These are phyloP conservation scores for Tubiluchus corallicola DNA, from an alignment of 2,888 invertebrate species.

Conservation along the genomic window DNA sequence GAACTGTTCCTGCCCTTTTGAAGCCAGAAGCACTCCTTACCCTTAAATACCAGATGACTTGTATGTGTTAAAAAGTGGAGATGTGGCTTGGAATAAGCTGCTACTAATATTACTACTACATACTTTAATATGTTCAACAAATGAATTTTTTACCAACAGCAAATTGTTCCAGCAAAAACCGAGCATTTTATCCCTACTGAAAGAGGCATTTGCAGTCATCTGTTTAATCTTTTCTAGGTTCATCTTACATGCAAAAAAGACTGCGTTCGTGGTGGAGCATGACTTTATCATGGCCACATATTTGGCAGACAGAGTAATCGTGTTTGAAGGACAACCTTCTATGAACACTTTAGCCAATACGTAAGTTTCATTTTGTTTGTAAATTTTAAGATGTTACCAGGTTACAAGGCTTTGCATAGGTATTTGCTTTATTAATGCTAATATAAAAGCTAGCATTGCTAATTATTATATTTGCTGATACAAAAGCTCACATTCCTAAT, in stretches of 20 bases:
- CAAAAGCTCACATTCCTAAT: background rate
- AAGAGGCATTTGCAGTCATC: no score
- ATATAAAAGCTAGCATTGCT: background rate
- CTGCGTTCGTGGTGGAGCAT: conserved; percentile 98
- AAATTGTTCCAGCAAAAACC: background rate
- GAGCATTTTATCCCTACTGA: background rate
- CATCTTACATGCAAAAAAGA: conserved; percentile 96
- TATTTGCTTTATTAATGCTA: background rate
- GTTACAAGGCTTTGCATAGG: no score
- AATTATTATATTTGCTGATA: background rate
- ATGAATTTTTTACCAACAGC: no score
- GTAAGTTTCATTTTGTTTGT: conserved; percentile 19
- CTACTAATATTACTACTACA: background rate
- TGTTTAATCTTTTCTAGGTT: conserved; percentile 46
- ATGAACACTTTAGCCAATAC: conserved; percentile 68
- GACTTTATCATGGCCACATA: conserved; percentile 99
- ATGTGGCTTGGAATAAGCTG: no score
- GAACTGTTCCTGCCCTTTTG: no score
- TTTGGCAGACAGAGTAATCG: conserved; percentile 90
- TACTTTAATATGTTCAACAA: no score
- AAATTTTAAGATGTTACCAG: no score
- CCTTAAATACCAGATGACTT: no score
- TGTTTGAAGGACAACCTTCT: conserved; percentile 88
- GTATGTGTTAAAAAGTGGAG: no score
- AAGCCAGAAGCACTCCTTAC: no score